Conservation (phyloP, 2,888 invertebrate genomes). For the Drosophila pegasa region DNA sequence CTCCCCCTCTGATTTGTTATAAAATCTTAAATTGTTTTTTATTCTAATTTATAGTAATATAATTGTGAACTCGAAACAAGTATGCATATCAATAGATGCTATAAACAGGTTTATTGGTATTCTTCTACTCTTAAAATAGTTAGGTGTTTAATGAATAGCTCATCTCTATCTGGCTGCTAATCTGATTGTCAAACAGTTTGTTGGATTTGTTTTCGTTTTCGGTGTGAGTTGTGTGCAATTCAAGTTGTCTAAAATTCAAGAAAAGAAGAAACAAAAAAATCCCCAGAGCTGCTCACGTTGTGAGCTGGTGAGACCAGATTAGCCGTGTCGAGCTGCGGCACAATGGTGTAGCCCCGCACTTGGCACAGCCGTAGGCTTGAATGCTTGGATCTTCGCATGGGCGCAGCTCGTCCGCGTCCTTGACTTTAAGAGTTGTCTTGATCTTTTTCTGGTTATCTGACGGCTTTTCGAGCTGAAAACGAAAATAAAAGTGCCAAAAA, state of each 20-base stretch:
- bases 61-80: neutral
- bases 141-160: neutral
- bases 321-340: conserved; percentile 14
- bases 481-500: conserved; percentile 74
- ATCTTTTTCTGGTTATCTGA: conserved; percentile 43
- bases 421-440: conserved; percentile 65
- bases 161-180: conserved; percentile 6
- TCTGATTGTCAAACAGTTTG: conserved; percentile 11
- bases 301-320: conserved; percentile 37
- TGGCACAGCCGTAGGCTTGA: conserved; percentile 63
- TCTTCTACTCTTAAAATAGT: neutral
- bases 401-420: conserved; percentile 68
- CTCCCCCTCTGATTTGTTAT: neutral
- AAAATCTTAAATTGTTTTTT: neutral
- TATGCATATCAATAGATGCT: neutral
- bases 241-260: conserved; percentile 31
- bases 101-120: neutral
- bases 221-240: conserved; percentile 22
- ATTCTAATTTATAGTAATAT: neutral
- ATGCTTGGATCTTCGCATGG: conserved; percentile 34
- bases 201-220: conserved; percentile 20
- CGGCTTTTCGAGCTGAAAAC: conserved; percentile 27
- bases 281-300: conserved; percentile 26
- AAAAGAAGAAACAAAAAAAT: conserved; percentile 15
- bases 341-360: conserved; percentile 68